Percentiles rank a stretch among this genome's conserved stretches.
These are phyloP conservation scores for Liolophura sinensis DNA, from an alignment of 1,140 invertebrate genomes.

Conservation along the genomic window DNA sequence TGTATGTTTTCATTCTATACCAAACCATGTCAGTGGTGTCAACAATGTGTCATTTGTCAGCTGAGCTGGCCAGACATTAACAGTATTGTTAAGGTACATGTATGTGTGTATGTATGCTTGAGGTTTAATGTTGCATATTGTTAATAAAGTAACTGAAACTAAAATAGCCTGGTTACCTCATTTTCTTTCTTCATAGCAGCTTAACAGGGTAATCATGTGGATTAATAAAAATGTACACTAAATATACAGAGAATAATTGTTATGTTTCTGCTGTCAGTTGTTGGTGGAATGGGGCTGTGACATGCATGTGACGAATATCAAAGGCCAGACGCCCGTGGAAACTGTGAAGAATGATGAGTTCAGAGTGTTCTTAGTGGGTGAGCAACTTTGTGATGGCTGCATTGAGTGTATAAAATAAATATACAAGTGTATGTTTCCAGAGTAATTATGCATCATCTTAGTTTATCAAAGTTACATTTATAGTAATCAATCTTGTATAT, in stretches of 20 bases:
- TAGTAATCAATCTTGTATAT: too few relatives aligned
- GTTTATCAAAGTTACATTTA: too few relatives aligned
- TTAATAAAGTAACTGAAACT: too few relatives aligned
- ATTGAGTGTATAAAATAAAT: too few relatives aligned
- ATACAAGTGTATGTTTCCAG: too few relatives aligned
- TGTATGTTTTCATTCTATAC: background rate
- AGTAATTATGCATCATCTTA: too few relatives aligned
- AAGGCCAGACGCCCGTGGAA: conserved; percentile 45
- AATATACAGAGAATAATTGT: background rate
- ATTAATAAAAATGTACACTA: background rate
- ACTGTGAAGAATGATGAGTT: conserved; percentile 52
- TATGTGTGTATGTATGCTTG: too few relatives aligned
- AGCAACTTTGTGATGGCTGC: conserved; percentile 7
- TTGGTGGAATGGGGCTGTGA: conserved; percentile 57
- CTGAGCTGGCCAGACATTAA: too few relatives aligned
- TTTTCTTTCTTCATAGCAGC: too few relatives aligned
- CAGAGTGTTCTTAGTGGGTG: conserved; percentile 39
- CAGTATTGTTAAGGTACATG: too few relatives aligned
- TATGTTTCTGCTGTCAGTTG: conserved; percentile 28
- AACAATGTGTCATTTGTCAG: background rate
- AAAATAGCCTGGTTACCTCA: too few relatives aligned
- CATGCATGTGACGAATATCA: conserved; percentile 43
- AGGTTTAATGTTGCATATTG: too few relatives aligned
- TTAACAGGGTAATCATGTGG: background rate
- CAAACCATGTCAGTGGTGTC: background rate